Conservation (phyloP, 1,140 invertebrate species). For the Ooceraea biroi region DNA sequence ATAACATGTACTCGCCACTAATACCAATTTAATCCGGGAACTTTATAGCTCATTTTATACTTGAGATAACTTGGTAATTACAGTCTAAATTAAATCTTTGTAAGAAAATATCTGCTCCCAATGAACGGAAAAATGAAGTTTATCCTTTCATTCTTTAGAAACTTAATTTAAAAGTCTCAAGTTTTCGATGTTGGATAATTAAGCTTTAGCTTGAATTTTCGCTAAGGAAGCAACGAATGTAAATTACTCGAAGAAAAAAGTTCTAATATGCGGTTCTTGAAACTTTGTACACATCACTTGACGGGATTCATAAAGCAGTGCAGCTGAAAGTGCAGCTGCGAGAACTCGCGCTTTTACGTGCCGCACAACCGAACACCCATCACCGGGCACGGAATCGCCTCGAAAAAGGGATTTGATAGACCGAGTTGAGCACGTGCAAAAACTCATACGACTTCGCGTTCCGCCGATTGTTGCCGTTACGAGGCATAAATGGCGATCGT, state of each 20-base stretch:
- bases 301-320: slow-evolving; percentile 6
- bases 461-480: slow-evolving; percentile 29
- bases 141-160: slow-evolving; percentile 60
- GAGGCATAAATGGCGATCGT: slow-evolving; percentile 27
- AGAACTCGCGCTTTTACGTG: slow-evolving; percentile 19
- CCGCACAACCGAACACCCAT: background rate
- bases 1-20: slow-evolving; percentile 29
- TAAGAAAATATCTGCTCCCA: slow-evolving; percentile 52
- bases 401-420: background rate
- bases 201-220: slow-evolving; percentile 58
- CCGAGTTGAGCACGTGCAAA: slow-evolving; percentile 6
- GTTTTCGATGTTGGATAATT: slow-evolving; percentile 58
- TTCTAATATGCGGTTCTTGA: slow-evolving; percentile 49
- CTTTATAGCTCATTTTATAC: slow-evolving; percentile 44
- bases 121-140: slow-evolving; percentile 62
- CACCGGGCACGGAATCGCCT: background rate
- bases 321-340: background rate
- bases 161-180: slow-evolving; percentile 61
- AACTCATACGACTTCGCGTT: slow-evolving; percentile 26
- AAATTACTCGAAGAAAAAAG: slow-evolving; percentile 56
- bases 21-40: slow-evolving; percentile 51
- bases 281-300: slow-evolving; percentile 46
- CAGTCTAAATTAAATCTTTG: slow-evolving; percentile 57
- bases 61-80: slow-evolving; percentile 57
- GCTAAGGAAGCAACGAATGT: slow-evolving; percentile 45